phyloP scores from a whole-genome alignment of 1,140 invertebrate genomes.

The Caenorhabditis elegans region WBcel235 BX284604.4:5365501-5366000 shows the following conservation, averaged over 20 bases:
- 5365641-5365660: background rate
- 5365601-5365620: background rate
- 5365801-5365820: background rate
- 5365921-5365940: constrained; percentile 38
- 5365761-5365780: background rate
- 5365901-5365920: constrained; percentile 42
- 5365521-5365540: background rate
- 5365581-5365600: background rate
- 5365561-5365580: background rate
- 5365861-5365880: constrained; percentile 29
- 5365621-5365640: background rate
- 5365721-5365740: background rate
- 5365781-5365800: background rate
- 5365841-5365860: constrained; percentile 38
- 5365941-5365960: constrained; percentile 10
- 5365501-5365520: background rate
- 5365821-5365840: background rate
- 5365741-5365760: background rate
- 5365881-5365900: constrained; percentile 36
- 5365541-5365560: background rate
- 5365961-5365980: constrained; percentile 29
- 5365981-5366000: constrained; percentile 1
- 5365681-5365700: constrained; percentile 4
- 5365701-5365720: constrained; percentile 3
- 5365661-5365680: background rate